phyloP scores from a whole-genome alignment of 2,113 vertebrate genomes.

The Australoheros scitulus region DNA sequence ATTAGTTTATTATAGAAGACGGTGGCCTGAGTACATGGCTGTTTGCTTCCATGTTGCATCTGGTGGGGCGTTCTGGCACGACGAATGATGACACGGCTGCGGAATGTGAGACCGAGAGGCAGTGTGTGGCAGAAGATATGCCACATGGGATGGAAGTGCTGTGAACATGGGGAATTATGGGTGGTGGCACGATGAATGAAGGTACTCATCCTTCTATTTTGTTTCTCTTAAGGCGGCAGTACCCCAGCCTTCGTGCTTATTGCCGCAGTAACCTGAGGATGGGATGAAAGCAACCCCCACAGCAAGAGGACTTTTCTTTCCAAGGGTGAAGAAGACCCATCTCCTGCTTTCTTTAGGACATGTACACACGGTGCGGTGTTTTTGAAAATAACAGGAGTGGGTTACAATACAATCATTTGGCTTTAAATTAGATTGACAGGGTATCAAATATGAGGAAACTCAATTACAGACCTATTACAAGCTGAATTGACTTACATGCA shows the following conservation, averaged over 20 bases:
- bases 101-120: constrained; percentile 38
- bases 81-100: constrained; percentile 53
- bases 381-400: constrained; percentile 65
- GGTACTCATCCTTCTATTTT: constrained; percentile 57
- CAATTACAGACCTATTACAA: constrained; percentile 64
- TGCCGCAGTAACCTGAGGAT: constrained; percentile 70
- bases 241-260: constrained; percentile 52
- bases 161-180: constrained; percentile 21
- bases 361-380: constrained; percentile 48
- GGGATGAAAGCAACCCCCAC: constrained; percentile 56
- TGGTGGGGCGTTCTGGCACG: constrained; percentile 34
- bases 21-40: constrained; percentile 52
- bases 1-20: constrained; percentile 83
- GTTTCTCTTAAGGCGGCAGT: constrained; percentile 44
- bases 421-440: constrained; percentile 73
- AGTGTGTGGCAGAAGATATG: constrained; percentile 31
- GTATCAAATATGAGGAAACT: constrained; percentile 73
- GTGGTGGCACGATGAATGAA: constrained; percentile 54
- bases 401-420: constrained; percentile 71
- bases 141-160: constrained; percentile 32
- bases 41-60: constrained; percentile 66
- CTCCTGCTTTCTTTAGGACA: constrained; percentile 48
- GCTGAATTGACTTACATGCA: constrained; percentile 63
- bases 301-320: constrained; percentile 37
- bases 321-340: constrained; percentile 26